Evolutionary conservation across 2,797 vertebrate genomes (phyloP).

Genomic region (Spondyliosoma cantharus): DNA sequence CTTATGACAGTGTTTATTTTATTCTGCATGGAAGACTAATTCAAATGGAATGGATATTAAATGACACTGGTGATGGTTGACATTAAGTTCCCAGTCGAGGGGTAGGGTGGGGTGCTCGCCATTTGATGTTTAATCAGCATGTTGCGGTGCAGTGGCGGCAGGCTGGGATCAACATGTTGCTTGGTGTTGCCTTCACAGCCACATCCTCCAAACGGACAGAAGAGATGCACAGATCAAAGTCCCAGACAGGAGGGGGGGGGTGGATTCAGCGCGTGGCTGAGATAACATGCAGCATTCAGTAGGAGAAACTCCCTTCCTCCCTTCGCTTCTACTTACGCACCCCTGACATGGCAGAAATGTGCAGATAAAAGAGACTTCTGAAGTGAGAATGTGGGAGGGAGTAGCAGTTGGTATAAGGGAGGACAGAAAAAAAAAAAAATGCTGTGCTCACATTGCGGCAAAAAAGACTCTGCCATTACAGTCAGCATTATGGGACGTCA

Average conservation of each 20-base stretch:
- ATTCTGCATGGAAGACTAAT: not conserved
- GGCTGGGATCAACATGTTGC: conserved; percentile 40
- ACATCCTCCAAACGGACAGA: conserved; percentile 53
- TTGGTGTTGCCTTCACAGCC: conserved; percentile 46
- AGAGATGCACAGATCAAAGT: conserved; percentile 67
- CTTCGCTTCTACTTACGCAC: conserved; percentile 57
- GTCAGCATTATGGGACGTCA: conserved; percentile 43
- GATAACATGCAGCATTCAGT: conserved; percentile 54
- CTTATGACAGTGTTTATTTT: not conserved
- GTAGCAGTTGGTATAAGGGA: conserved; percentile 4
- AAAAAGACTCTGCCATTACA: conserved; percentile 22
- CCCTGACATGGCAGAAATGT: conserved; percentile 71
- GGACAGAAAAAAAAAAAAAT: not conserved
- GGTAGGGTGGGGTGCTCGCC: not conserved
- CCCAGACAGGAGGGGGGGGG: conserved; percentile 17
- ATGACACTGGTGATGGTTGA: conserved; percentile 8
- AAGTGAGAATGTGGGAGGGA: conserved; percentile 48
- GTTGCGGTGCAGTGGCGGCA: conserved; percentile 48
- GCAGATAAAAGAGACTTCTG: conserved; percentile 68
- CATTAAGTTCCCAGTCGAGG: not conserved
- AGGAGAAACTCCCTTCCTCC: conserved; percentile 63
- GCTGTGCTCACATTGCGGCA: conserved; percentile 21
- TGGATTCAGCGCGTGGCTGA: conserved; percentile 51
- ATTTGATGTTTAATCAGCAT: conserved; percentile 73
- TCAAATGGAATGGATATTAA: not conserved